Evolutionary conservation across 2,113 vertebrate genomes (phyloP).

Genomic region (Scalopus aquaticus): DNA sequence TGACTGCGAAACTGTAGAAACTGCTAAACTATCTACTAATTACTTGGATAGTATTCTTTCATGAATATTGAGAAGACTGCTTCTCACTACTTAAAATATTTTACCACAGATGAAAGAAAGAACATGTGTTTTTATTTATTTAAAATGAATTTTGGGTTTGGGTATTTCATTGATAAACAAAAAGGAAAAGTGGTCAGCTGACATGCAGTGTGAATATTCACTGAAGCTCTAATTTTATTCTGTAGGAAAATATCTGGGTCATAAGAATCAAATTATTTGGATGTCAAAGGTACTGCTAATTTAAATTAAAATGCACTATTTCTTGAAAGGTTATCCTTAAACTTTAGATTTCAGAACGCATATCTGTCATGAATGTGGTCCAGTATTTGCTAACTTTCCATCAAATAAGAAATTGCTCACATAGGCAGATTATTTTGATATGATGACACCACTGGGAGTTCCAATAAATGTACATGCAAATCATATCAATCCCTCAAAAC

Average conservation of each 20-base stretch:
- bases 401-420: slow-evolving; percentile 64
- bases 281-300: slow-evolving; percentile 51
- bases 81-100: slow-evolving; percentile 61
- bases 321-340: slow-evolving; percentile 56
- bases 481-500: background rate
- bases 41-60: slow-evolving; percentile 61
- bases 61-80: slow-evolving; percentile 67
- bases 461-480: slow-evolving; percentile 71
- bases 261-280: slow-evolving; percentile 34
- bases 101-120: slow-evolving; percentile 54
- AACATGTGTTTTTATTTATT: background rate
- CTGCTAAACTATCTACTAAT: slow-evolving; percentile 70
- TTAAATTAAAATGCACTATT: slow-evolving; percentile 68
- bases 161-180: background rate
- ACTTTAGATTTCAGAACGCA: slow-evolving; percentile 45
- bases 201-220: background rate
- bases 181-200: background rate
- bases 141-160: background rate
- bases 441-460: slow-evolving; percentile 51
- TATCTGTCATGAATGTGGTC: background rate
- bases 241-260: slow-evolving; percentile 32
- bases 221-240: slow-evolving; percentile 39
- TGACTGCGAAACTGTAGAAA: slow-evolving; percentile 56
- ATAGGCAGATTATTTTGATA: slow-evolving; percentile 69
- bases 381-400: slow-evolving; percentile 66